Conservation (phyloP, 2,888 invertebrate species). For the Drosophila testacea region DNA sequence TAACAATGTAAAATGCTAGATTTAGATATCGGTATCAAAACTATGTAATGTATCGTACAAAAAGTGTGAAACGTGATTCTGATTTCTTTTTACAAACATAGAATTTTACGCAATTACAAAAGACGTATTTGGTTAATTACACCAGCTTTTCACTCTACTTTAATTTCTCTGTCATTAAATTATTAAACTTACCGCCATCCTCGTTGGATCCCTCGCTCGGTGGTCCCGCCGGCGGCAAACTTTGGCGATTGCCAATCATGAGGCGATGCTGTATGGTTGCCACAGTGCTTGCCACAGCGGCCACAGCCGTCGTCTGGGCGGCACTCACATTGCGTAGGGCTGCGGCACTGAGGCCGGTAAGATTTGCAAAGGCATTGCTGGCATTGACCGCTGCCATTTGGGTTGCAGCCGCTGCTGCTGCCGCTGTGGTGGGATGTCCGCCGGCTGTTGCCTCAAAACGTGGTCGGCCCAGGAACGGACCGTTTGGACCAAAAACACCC, state of each 20-base stretch:
- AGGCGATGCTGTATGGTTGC: constrained; percentile 84
- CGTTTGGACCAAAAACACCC: constrained; percentile 82
- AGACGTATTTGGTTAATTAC: no score
- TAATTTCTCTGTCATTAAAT: background rate
- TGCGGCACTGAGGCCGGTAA: constrained; percentile 83
- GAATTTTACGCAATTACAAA: no score
- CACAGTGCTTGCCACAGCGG: constrained; percentile 83
- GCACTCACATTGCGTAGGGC: constrained; percentile 83
- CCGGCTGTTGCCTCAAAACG: constrained; percentile 80
- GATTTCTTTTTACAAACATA: no score
- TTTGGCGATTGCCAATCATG: constrained; percentile 83
- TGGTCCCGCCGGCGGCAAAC: constrained; percentile 82
- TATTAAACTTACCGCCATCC: constrained; percentile 80
- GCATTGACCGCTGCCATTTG: constrained; percentile 83
- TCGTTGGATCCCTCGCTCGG: constrained; percentile 84
- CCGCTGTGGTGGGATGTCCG: constrained; percentile 73
- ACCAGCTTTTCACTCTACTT: no score
- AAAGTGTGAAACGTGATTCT: no score
- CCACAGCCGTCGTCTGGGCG: constrained; percentile 83
- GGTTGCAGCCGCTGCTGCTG: constrained; percentile 82
- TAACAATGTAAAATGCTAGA: no score
- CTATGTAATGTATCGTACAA: no score
- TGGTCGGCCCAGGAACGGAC: constrained; percentile 81
- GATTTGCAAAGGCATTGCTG: constrained; percentile 83
- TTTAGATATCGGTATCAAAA: no score